Conservation (phyloP, 2,797 vertebrate species). For the Tokudaia muenninki region DNA sequence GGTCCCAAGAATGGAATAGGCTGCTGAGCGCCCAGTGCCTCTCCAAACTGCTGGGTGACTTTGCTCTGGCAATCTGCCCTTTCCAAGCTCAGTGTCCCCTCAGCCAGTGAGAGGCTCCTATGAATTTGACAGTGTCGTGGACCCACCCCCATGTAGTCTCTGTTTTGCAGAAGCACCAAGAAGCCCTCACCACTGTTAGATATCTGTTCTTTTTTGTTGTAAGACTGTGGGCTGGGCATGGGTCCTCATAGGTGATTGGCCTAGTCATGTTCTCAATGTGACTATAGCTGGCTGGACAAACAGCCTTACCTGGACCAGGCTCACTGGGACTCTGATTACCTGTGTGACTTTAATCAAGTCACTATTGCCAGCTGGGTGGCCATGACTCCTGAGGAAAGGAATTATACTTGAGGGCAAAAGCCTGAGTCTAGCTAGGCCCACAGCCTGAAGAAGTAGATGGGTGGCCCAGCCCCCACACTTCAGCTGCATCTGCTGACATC, state of each 20-base stretch:
- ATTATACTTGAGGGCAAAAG: neutral
- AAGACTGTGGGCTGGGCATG: neutral
- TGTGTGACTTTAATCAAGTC: neutral
- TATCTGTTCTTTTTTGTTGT: neutral
- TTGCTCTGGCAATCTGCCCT: neutral
- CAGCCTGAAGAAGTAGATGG: conserved; percentile 9
- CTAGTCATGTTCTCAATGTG: neutral
- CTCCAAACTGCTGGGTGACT: neutral
- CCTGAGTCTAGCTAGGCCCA: neutral
- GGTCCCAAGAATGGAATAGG: neutral
- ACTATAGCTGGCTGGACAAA: neutral
- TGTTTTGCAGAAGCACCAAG: neutral
- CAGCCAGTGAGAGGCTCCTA: neutral
- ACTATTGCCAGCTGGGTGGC: neutral
- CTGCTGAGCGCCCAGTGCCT: neutral
- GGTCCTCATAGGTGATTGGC: neutral
- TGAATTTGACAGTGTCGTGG: neutral
- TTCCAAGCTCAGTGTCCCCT: conserved; percentile 20
- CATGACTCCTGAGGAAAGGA: neutral
- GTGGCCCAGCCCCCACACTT: conserved; percentile 70
- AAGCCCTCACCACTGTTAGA: neutral
- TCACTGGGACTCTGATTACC: neutral
- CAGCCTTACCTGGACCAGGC: neutral
- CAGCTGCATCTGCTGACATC: conserved; percentile 68
- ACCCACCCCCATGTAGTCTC: neutral